Evolutionary conservation across 2,888 invertebrate genomes (phyloP).

Genomic region (Eupithecia centaureata): DNA sequence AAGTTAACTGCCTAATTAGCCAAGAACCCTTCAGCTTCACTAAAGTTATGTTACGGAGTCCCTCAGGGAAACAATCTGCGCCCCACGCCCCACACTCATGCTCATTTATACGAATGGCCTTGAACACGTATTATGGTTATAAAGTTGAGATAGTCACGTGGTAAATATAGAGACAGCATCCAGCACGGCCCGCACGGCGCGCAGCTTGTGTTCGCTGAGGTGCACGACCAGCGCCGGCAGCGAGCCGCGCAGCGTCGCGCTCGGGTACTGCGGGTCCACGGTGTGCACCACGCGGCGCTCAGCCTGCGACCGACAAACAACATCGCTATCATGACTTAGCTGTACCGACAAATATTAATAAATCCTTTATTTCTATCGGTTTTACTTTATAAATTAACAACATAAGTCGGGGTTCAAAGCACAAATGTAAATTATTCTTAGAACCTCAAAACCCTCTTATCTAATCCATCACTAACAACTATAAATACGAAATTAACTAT

Average conservation of each 20-base stretch:
- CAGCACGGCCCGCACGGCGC: constrained; percentile 66
- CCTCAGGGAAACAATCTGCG: not conserved
- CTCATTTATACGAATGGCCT: not conserved
- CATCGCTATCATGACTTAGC: too few relatives aligned
- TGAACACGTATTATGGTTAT: not conserved
- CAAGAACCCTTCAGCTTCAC: not conserved
- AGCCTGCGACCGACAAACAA: constrained; percentile 85
- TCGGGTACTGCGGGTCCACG: constrained; percentile 93
- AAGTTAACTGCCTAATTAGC: not conserved
- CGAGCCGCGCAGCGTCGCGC: constrained; percentile 91
- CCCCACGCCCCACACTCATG: not conserved
- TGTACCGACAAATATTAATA: too few relatives aligned
- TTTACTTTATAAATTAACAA: too few relatives aligned
- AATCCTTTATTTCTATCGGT: too few relatives aligned
- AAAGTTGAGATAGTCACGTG: constrained; percentile 2
- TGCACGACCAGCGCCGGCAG: constrained; percentile 95
- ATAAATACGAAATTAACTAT: not conserved
- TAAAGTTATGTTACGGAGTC: not conserved
- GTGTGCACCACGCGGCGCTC: constrained; percentile 92
- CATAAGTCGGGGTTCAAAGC: too few relatives aligned
- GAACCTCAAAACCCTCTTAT: not conserved
- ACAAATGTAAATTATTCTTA: too few relatives aligned
- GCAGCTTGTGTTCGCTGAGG: constrained; percentile 95
- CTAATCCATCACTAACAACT: not conserved
- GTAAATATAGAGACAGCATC: constrained; percentile 26